Base-by-base conservation (phyloP, 1,140 invertebrate species). In the Drosophila pectinifera region DNA sequence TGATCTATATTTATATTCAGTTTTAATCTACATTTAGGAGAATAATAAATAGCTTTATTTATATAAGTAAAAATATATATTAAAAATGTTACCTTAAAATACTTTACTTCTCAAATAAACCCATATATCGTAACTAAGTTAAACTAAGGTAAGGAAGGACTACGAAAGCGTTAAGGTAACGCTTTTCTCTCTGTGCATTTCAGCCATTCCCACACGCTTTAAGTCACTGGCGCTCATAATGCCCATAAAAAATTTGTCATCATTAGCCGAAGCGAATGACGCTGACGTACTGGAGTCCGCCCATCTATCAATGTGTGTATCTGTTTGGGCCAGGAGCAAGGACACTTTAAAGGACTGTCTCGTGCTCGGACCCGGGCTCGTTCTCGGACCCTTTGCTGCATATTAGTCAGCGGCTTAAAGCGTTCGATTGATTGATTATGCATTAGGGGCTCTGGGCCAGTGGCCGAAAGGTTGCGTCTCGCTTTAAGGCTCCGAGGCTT, bases 231-330 rank as follows among this genome's bases (percentile, higher is more conserved):
- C 75, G 75, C 83, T 88, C 84, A 88, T 89, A 90, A 90, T 76
- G 77, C 77, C 85, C 80, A 89, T 80, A 89, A 89, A 89, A 89
- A 89, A 89, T 89, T 89, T 89, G 84, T 89, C 83, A 88, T 88
- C 83, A 88, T 88, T 88, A 88, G 83, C 77, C 53, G 55, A 10
- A 54, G 51, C 65, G 76, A 78, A 78, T 65, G 55, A 77, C 73
- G 54, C 61, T 73, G 72, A 79, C 67, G 80, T 73, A 63, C 77
- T 46, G 48, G 18, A 53, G 51, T 43, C 70, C 64, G 73, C 68
- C 67, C 79, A 85, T 89, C 80, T 80, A 89, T 88, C 84, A 89
- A 83, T 76, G 75, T 59, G 67, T 80, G 39, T 69, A 36, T 78
- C 38, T 63, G 26, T 26, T 41, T 49, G 28, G 16, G 43, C 28